A percentile compares a stretch with the other conserved stretches of the same genome.
Conservation (phyloP, 1,140 invertebrate species). For the Dendrolimus punctatus region DNA sequence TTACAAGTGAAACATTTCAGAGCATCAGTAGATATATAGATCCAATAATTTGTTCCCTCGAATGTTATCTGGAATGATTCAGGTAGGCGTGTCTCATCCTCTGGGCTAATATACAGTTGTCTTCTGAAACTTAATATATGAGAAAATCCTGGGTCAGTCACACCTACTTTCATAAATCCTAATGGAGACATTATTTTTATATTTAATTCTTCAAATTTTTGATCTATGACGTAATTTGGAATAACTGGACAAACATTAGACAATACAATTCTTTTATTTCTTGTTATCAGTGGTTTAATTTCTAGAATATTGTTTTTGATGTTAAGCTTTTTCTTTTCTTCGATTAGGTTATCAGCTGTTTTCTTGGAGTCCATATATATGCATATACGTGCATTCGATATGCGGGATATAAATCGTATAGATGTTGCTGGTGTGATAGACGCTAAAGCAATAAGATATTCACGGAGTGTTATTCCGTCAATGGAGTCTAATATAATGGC, state of each 20-base stretch:
- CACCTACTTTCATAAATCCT: constrained; percentile 15
- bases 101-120: constrained; percentile 8
- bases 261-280: constrained; percentile 22
- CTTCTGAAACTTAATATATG: constrained; percentile 13
- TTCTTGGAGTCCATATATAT: constrained; percentile 8
- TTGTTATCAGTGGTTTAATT: constrained; percentile 19
- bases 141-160: constrained; percentile 14
- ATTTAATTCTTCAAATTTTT: constrained; percentile 17
- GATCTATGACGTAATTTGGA: constrained; percentile 15
- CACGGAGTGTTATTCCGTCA: constrained; percentile 12
- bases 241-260: constrained; percentile 15
- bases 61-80: constrained; percentile 8
- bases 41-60: constrained; percentile 14
- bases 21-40: constrained; percentile 10
- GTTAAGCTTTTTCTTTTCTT: constrained; percentile 9
- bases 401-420: constrained; percentile 19
- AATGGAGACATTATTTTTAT: constrained; percentile 16
- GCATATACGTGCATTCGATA: constrained; percentile 18
- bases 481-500: constrained; percentile 12
- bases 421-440: constrained; percentile 5
- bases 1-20: constrained; percentile 15
- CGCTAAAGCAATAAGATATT: constrained; percentile 9
- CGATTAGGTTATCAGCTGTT: constrained; percentile 14
- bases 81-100: constrained; percentile 11
- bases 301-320: constrained; percentile 7